Evolutionary conservation across 2,113 vertebrate genomes (phyloP).

Genomic region (Alosa alosa): DNA sequence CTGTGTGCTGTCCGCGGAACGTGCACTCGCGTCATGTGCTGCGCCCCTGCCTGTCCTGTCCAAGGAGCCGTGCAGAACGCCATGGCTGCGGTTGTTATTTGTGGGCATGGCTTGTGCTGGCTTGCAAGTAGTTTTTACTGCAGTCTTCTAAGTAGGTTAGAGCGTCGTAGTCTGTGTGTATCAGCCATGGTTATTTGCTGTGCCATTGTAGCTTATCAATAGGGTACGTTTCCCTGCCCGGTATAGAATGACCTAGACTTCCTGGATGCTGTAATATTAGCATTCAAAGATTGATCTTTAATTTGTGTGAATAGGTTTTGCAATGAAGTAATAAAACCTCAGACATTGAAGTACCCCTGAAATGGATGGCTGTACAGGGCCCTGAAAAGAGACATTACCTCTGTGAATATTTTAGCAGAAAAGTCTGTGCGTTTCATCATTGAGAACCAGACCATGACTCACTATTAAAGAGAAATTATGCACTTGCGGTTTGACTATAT

Average conservation of each 20-base stretch:
- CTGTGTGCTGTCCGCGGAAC: neutral
- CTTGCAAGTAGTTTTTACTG: neutral
- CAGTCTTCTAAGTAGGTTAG: neutral
- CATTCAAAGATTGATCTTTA: neutral
- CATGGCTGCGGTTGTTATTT: neutral
- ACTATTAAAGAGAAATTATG: neutral
- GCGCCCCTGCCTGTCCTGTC: too few species aligned
- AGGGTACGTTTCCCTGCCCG: neutral
- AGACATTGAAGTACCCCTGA: neutral
- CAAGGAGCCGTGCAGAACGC: neutral
- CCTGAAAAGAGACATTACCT: neutral
- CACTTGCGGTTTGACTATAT: neutral
- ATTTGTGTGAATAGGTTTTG: neutral
- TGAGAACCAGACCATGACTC: neutral
- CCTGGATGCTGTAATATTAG: neutral
- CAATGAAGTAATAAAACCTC: neutral
- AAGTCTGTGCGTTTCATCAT: neutral
- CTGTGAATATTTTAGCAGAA: neutral
- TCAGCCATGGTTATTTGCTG: neutral
- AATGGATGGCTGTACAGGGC: neutral
- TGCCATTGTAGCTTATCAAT: neutral
- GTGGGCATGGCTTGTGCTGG: neutral
- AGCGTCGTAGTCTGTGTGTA: neutral
- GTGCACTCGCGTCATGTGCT: too few species aligned
- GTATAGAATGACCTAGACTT: neutral